Base-by-base conservation (phyloP, 2,113 vertebrate species). In the Fregata magnificens region DNA sequence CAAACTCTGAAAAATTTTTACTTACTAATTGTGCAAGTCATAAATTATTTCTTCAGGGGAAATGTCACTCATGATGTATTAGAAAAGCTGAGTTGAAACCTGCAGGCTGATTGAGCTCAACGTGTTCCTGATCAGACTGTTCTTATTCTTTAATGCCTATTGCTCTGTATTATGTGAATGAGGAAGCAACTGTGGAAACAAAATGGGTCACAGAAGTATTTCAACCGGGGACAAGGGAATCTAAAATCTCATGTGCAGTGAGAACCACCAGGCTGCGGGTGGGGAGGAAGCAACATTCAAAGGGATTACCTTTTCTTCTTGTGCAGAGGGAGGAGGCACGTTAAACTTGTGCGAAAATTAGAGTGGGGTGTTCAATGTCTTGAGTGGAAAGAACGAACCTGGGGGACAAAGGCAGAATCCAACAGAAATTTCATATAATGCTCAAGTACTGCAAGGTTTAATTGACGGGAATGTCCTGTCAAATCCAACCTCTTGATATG, bases 321-420 rank as follows among this genome's bases (percentile, higher is more conserved):
- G 8, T 50, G 17, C 11, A 50, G 29, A 55, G 77, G 16, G 0
- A 4, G 6, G 1, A 73, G 10, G 4, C 4, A n/a, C 2, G 17
- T 63, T 42, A 47, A 81, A 62, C 10, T 44, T 55, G 4, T 28
- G 14, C 1, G 6, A 81, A 85, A 17, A 77, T 42, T 79, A 70
- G 8, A 71, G 21, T 13, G 7, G 10, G 18, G 3, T 61, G 18
- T 79, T 70, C 65, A 67, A 2, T 71, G 29, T 61, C 28, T 69
- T 28, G 26, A 49, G 8, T 21, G 32, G 19, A 78, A 87, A 79
- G 31, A 83, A 79, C 15, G 3, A 56, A 81, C 4, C 5, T 11
- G 4, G 10, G 5, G 3, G 47, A 22, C 6, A 79, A 87, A 77
- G 32, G 24, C 10, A 83, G 21, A 88, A 71, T 36, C 12, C 17